Conservation (phyloP, 2,888 invertebrate species). For the Mesorhabditis spiculigera region DNA sequence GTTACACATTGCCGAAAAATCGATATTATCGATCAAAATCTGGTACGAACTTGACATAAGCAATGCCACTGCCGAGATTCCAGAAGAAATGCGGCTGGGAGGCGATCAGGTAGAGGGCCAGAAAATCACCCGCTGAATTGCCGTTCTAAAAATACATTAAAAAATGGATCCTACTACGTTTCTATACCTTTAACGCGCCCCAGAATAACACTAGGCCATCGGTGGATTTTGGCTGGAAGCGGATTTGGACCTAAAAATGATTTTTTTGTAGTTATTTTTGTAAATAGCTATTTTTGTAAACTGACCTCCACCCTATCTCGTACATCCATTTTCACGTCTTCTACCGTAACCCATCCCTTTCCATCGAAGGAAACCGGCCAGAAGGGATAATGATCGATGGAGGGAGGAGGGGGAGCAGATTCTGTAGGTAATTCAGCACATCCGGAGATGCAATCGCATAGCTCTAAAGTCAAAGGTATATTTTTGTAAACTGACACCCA, state of each 20-base stretch:
- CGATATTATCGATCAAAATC: neutral
- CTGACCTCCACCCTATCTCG: slow-evolving; percentile 14
- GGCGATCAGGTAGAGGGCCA: slow-evolving; percentile 76
- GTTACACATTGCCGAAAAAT: neutral
- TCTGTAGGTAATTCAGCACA: neutral
- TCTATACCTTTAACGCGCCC: slow-evolving; percentile 17
- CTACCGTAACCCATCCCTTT: slow-evolving; percentile 10
- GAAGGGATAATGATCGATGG: neutral
- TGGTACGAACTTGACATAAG: slow-evolving; percentile 59
- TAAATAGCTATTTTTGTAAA: neutral
- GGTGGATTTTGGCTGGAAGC: slow-evolving; percentile 20
- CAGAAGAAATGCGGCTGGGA: slow-evolving; percentile 81
- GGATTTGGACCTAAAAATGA: slow-evolving; percentile 16
- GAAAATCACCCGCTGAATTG: slow-evolving; percentile 68
- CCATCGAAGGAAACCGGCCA: neutral
- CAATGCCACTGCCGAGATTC: slow-evolving; percentile 79
- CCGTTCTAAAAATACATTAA: slow-evolving; percentile 7
- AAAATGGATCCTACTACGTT: neutral
- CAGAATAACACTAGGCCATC: slow-evolving; percentile 32
- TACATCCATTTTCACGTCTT: slow-evolving; percentile 18
- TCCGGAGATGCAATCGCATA: neutral
- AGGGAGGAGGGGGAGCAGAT: neutral
- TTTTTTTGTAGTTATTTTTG: neutral
- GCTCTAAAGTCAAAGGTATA: neutral
- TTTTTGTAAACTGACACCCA: too few relatives aligned